These are phyloP conservation scores for Microctonus brassicae DNA, from an alignment of 2,888 invertebrate species.

Conservation along the genomic window DNA sequence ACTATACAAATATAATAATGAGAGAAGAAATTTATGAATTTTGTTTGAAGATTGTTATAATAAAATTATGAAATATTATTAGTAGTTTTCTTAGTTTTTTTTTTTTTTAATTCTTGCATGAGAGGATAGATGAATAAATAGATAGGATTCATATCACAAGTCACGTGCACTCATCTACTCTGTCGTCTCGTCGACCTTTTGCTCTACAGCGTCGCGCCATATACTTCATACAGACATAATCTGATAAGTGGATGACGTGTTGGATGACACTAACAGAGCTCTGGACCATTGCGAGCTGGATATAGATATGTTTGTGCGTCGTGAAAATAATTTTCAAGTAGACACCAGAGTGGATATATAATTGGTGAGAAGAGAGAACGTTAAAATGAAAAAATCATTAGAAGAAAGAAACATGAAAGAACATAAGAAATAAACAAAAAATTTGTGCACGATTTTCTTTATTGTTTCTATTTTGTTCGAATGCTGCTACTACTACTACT, in stretches of 20 bases:
- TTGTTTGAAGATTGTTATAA: not conserved
- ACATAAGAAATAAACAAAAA: not conserved
- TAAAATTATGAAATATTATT: not conserved
- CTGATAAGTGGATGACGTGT: slow-evolving; percentile 16
- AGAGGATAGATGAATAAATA: not conserved
- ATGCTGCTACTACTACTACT: not conserved
- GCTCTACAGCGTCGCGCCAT: not conserved
- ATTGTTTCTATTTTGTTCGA: not conserved
- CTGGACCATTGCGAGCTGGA: not conserved
- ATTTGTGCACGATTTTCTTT: not conserved
- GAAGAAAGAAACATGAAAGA: not conserved
- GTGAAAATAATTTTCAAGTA: not conserved
- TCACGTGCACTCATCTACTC: not conserved
- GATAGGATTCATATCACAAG: not conserved
- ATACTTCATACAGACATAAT: slow-evolving; percentile 9
- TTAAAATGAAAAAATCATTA: not conserved
- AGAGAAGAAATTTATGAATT: too few species aligned
- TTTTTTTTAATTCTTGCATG: not conserved
- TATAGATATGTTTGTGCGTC: not conserved
- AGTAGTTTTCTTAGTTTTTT: not conserved
- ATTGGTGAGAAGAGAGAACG: too few species aligned
- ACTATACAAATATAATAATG: too few species aligned
- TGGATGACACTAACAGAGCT: slow-evolving; percentile 5
- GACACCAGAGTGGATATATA: not conserved
- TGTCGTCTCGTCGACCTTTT: not conserved